A percentile compares a stretch with the other conserved stretches of the same genome.
Evolutionary conservation across 2,888 invertebrate species (phyloP).

Genomic region (Xestoiulus laeticollis): DNA sequence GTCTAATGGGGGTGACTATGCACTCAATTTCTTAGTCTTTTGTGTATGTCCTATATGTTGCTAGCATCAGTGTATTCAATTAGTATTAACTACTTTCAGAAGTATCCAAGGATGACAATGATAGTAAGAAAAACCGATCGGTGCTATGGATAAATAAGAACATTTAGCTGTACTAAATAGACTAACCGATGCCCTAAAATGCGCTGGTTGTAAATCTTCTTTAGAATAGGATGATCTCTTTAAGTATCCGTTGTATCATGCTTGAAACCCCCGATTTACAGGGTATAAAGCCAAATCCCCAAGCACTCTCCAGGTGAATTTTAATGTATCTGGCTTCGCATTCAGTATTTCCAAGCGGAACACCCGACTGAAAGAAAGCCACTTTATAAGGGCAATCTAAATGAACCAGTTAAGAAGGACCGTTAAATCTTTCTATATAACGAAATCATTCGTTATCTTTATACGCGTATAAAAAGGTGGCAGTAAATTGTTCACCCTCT

Average conservation of each 20-base stretch:
- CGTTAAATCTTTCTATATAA: background rate
- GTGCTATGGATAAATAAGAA: background rate
- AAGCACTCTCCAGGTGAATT: constrained; percentile 26
- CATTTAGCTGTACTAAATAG: background rate
- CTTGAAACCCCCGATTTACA: constrained; percentile 17
- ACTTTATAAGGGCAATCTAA: background rate
- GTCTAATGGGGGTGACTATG: too few species aligned
- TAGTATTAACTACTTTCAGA: background rate
- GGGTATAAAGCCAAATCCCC: constrained; percentile 18
- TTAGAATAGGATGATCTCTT: constrained; percentile 14
- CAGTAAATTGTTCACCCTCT: background rate
- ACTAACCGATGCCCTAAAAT: background rate
- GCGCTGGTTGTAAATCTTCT: background rate
- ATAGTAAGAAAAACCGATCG: background rate
- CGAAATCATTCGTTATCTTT: constrained; percentile 6
- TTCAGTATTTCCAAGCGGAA: background rate
- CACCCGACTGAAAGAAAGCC: background rate
- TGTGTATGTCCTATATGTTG: too few species aligned
- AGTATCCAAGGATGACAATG: background rate
- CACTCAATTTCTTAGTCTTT: too few species aligned
- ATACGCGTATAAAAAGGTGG: constrained; percentile 1
- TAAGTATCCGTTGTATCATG: background rate
- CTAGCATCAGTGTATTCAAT: too few species aligned
- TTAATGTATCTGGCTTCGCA: background rate
- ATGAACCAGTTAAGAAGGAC: background rate